Base-by-base conservation (phyloP, 1,140 invertebrate species). In the Hyles euphorbiae region DNA sequence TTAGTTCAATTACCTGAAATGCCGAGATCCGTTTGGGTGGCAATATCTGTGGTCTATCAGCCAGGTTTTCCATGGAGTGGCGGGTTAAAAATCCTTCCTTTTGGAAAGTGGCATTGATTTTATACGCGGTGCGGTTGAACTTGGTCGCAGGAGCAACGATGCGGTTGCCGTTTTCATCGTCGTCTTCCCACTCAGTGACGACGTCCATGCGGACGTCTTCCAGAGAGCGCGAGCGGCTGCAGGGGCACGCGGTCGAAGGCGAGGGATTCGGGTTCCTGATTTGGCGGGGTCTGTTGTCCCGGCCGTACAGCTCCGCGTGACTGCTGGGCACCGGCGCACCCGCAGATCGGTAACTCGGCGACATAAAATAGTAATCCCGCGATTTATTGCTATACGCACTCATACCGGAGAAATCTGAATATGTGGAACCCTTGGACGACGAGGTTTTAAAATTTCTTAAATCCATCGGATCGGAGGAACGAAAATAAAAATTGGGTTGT, bases 61-160 rank as follows among this genome's bases (percentile, higher is more conserved):
- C 89, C 12, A 94, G 81, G 79, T 94, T 93, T 74, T 94, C 94
- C 92, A 94, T 93, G 0, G 93, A 94, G 55, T 92, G 90, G 51
- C 92, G 88, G 12, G 89, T 87, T 22, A 88, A 82, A 61, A 79
- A 78, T 61, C 70, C 76, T 69, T 85, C 79, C 53, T 88, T 87
- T 73, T 89, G 83, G 43, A 84, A 86, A 32, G 72, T 40, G 12
- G 65, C 59, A 55, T 78, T 83, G 47, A 70, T 61, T 67, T 76
- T 80, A 58, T 83, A 77, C 8, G 86, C 62, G n/a, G 75, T 74
- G 22, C 83, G 74, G 54, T 81, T 80, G 61, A 86, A 81, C 59
- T 87, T 89, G 0, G 82, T 86, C 5, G 90, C 90, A 10, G 87
- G 90, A 45, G 88, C 88, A 11, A 90, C 78, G 5, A 91, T 84